These are phyloP conservation scores for Cavia porcellus DNA, from an alignment of 2,113 vertebrate genomes.

Conservation along the genomic window DNA sequence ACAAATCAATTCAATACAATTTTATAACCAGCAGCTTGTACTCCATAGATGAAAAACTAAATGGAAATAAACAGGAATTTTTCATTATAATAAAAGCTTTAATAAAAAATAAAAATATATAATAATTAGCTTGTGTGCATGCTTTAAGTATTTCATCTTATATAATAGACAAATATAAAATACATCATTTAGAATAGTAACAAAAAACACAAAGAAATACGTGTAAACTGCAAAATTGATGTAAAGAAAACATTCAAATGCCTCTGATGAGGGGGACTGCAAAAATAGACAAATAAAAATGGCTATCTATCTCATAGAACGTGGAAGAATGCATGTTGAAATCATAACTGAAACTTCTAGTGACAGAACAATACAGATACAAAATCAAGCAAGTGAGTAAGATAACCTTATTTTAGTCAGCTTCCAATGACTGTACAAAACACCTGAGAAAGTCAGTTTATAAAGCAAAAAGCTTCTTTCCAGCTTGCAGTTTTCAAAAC, in stretches of 20 bases:
- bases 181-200: neutral
- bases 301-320: accelerated
- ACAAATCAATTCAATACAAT: neutral
- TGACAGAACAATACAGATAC: accelerated
- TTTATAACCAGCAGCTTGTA: neutral
- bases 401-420: neutral
- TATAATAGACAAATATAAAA: neutral
- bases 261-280: neutral
- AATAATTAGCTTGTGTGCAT: accelerated
- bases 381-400: neutral
- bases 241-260: neutral
- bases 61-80: neutral
- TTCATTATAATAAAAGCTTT: neutral
- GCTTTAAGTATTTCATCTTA: neutral
- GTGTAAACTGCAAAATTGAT: neutral
- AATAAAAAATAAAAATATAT: neutral
- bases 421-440: neutral
- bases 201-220: neutral
- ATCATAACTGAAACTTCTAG: neutral
- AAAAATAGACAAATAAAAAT: neutral
- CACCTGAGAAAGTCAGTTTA: neutral
- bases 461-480: neutral
- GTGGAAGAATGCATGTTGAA: neutral
- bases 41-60: neutral
- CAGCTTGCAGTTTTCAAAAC: neutral